Evolutionary conservation across 2,888 invertebrate species (phyloP).

Genomic region (Lamproptera curius): DNA sequence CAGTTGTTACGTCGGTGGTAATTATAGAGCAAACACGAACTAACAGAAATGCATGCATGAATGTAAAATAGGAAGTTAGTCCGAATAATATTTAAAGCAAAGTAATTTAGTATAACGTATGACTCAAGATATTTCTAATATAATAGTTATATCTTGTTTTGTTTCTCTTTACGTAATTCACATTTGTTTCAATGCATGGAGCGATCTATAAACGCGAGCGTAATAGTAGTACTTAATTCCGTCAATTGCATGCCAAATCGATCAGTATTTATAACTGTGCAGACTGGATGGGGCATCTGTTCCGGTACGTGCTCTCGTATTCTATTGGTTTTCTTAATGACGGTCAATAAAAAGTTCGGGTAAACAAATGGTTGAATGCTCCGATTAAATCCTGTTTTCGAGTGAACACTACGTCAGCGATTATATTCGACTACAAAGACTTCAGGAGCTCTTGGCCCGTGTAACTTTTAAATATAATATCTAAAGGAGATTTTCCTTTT

Average conservation of each 20-base stretch:
- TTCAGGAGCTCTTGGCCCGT: no score
- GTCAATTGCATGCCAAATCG: conserved; percentile 62
- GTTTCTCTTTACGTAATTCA: no score
- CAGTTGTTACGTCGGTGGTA: conserved; percentile 4
- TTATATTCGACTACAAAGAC: no score
- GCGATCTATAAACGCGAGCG: conserved; percentile 24
- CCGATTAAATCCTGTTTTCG: not conserved
- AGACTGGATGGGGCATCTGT: conserved; percentile 6
- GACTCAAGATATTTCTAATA: no score
- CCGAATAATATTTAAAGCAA: not conserved
- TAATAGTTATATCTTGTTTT: no score
- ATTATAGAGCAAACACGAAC: not conserved
- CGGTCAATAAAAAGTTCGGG: not conserved
- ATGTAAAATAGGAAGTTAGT: not conserved
- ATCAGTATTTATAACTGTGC: conserved; percentile 62
- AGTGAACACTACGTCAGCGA: no score
- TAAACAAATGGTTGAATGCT: not conserved
- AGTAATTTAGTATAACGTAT: no score
- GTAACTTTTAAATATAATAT: no score
- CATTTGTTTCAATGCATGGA: conserved; percentile 19
- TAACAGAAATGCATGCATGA: not conserved
- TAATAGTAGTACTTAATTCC: conserved; percentile 37
- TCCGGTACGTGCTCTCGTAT: not conserved
- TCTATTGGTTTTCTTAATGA: not conserved
- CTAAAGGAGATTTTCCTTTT: no score